A percentile compares a stretch with the other conserved stretches of the same genome.
These are phyloP conservation scores for Buathra laborator DNA, from an alignment of 2,888 invertebrate genomes.

Conservation along the genomic window DNA sequence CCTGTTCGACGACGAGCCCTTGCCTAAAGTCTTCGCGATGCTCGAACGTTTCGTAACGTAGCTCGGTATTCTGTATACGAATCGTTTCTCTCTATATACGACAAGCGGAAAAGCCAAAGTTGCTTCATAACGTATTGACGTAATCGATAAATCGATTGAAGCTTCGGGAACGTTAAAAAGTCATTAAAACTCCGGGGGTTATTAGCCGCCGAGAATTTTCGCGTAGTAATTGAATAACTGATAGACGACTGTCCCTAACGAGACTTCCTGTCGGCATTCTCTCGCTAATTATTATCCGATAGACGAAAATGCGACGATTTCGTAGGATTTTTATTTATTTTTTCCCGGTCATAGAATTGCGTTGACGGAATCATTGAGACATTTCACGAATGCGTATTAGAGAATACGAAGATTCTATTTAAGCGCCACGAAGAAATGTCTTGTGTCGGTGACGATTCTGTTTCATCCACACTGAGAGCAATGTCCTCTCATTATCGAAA, in stretches of 20 bases:
- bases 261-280: constrained; percentile 43
- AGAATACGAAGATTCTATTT: background rate
- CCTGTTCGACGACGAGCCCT: constrained; percentile 74
- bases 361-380: background rate
- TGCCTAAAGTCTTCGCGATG: constrained; percentile 73
- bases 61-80: background rate
- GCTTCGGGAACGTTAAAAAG: constrained; percentile 34
- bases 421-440: background rate
- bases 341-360: no score
- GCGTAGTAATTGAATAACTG: constrained; percentile 49
- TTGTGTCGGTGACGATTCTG: constrained; percentile 11
- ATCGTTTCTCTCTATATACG: background rate
- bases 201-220: constrained; percentile 68
- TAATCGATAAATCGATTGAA: constrained; percentile 40
- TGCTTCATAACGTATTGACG: constrained; percentile 5
- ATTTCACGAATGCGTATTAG: background rate
- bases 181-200: constrained; percentile 56
- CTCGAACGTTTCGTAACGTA: constrained; percentile 69
- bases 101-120: background rate
- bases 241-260: constrained; percentile 50
- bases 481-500: constrained; percentile 72
- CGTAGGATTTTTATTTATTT: background rate
- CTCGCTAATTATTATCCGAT: constrained; percentile 53
- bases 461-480: constrained; percentile 49
- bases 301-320: background rate